Base-by-base conservation (phyloP, 2,113 vertebrate genomes). In the Vulpes ferrilata region DNA sequence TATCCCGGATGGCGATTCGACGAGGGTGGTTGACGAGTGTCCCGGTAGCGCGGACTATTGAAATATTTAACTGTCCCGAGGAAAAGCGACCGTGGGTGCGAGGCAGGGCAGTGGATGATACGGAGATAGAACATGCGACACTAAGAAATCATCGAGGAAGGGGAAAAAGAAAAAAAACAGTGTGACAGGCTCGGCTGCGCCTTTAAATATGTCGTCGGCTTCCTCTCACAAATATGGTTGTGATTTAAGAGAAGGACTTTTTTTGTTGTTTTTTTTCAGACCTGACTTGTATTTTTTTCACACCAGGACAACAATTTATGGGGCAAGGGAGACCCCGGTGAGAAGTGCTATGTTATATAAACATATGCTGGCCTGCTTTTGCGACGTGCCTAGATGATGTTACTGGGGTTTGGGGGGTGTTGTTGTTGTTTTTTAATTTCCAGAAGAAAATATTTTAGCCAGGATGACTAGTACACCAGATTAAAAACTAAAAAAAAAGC, bases 231-330 rank as follows among this genome's bases (percentile, higher is more conserved):
- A 97, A 76, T 95, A 67, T 87, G 73, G 65, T 93, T 97, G 73
- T 98, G 85, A 96, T 97, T 98, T 97, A 96, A 93, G 83, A 94
- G 73, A 62, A 92, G 38, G 90, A 81, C 83, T 88, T 51, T 80
- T 88, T 80, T 87, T 35, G 35, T 11, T 79, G 43, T 43, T 53
- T 57, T 92, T 73, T 85, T 15, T 78, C 80, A 96, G 90, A 90
- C 62, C 73, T 79, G 65, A 97, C 97, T 98, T 82, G 96, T 95
- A 73, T 25, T 98, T 94, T 97, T 97, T 98, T 98, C 93, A 96
- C 83, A 95, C 84, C 88, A 85, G 19, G 88, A 86, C 95, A 98
- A 89, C 86, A 97, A 97, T 98, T 98, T 98, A 98, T 97, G 96
- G 95, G 96, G 87, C 92, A 96, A 94, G 93, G 94, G 69, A 87